These are phyloP conservation scores for Dunckerocampus dactyliophorus DNA, from an alignment of 2,113 vertebrate genomes.

Conservation along the genomic window DNA sequence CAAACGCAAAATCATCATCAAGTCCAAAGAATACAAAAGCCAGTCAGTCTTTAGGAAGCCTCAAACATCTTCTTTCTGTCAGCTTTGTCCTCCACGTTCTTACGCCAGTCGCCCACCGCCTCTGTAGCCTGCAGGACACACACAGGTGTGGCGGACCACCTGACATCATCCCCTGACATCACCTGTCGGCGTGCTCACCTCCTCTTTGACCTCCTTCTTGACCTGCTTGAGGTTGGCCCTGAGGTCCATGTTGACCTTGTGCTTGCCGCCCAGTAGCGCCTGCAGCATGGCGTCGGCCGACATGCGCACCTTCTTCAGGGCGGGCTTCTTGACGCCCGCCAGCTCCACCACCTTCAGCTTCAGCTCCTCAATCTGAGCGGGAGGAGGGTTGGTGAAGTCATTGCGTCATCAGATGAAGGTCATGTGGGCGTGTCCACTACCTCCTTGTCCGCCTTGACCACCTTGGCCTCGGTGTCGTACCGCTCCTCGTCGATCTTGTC, in stretches of 20 bases:
- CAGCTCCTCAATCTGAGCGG: conserved; percentile 82
- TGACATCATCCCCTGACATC: not conserved
- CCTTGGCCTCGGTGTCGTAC: conserved; percentile 84
- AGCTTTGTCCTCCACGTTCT: conserved; percentile 63
- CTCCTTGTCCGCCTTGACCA: conserved; percentile 83
- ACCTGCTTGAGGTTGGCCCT: conserved; percentile 94
- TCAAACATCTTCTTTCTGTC: conserved; percentile 75
- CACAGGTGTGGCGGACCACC: not conserved
- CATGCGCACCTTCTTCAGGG: conserved; percentile 79
- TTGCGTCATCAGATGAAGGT: too few relatives aligned
- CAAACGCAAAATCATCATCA: too few relatives aligned
- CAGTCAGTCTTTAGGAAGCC: conserved; percentile 52
- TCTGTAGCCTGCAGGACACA: conserved; percentile 28
- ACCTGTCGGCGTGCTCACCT: conserved; percentile 56
- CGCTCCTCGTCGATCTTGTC: conserved; percentile 87
- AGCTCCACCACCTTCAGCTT: conserved; percentile 89
- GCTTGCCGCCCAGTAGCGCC: conserved; percentile 66
- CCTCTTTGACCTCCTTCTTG: conserved; percentile 96
- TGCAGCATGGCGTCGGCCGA: conserved; percentile 87
- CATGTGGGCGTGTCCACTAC: conserved; percentile 50
- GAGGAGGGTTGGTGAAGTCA: too few relatives aligned
- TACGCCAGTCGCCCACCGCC: conserved; percentile 56
- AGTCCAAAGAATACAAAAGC: not conserved
- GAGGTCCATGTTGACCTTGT: conserved; percentile 85
- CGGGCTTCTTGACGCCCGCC: conserved; percentile 89